Conservation (phyloP, 2,888 invertebrate species). For the Sclerodermus sp. region DNA sequence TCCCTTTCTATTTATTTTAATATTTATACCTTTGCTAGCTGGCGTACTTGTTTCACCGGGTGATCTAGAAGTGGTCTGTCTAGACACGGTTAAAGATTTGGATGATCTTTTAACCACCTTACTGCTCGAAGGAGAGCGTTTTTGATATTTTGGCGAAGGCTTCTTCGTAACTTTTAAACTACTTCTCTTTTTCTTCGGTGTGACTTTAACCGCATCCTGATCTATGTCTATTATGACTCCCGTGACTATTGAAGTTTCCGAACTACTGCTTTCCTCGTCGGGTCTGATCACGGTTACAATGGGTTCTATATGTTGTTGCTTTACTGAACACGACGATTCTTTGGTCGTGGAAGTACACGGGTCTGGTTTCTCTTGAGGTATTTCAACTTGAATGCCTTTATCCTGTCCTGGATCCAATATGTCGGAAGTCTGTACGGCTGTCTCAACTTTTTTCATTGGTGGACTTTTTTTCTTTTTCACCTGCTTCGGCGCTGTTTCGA, state of each 20-base stretch:
- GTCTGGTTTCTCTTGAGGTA: conserved; percentile 2
- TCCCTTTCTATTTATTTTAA: conserved; percentile 3
- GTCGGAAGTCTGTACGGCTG: conserved; percentile 36
- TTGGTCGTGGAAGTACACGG: neutral
- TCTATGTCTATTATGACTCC: conserved; percentile 40
- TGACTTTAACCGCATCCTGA: conserved; percentile 38
- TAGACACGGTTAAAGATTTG: conserved; percentile 31
- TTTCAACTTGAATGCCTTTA: conserved; percentile 26
- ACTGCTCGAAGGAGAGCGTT: conserved; percentile 28
- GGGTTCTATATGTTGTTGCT: conserved; percentile 36
- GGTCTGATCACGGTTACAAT: conserved; percentile 39
- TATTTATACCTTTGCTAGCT: conserved; percentile 18
- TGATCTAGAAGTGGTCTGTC: conserved; percentile 32
- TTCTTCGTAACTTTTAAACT: conserved; percentile 12
- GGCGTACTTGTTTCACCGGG: conserved; percentile 2
- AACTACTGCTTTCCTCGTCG: conserved; percentile 29
- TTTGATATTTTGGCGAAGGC: conserved; percentile 23
- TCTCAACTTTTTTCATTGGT: conserved; percentile 29
- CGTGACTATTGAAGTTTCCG: conserved; percentile 28
- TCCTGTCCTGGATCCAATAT: conserved; percentile 14
- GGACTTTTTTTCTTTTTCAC: conserved; percentile 12
- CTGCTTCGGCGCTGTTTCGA: conserved; percentile 19
- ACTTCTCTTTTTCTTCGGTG: conserved; percentile 30
- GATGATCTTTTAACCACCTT: conserved; percentile 28
- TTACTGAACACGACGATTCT: conserved; percentile 1